A percentile compares a stretch with the other conserved stretches of the same genome.
phyloP scores from a whole-genome alignment of 2,888 invertebrate species.

The Adela reaumurella region DNA sequence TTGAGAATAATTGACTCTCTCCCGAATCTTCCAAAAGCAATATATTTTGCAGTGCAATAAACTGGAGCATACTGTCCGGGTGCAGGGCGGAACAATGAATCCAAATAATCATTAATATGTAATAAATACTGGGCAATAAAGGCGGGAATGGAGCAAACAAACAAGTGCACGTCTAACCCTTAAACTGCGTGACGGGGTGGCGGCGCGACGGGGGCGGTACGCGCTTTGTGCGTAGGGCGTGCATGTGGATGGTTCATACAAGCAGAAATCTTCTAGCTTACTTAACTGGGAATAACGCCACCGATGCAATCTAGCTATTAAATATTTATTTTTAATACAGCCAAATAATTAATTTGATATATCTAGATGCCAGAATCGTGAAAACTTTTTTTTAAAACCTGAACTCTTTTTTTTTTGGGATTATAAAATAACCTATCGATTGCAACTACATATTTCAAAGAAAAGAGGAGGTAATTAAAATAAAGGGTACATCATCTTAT shows the following conservation, averaged over 20 bases:
- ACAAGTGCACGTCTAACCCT: conserved; percentile 49
- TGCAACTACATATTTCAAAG: too few species aligned
- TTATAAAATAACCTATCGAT: too few species aligned
- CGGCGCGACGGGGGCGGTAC: too few species aligned
- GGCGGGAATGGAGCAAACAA: conserved; percentile 41
- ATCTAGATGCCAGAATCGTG: too few species aligned
- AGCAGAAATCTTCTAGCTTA: neutral
- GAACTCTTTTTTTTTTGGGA: too few species aligned
- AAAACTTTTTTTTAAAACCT: too few species aligned
- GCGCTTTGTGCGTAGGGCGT: neutral
- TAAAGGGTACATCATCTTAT: too few species aligned
- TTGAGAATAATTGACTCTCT: neutral
- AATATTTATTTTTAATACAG: too few species aligned
- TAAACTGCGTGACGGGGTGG: conserved; percentile 24
- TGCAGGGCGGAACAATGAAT: conserved; percentile 45
- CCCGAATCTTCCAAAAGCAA: neutral
- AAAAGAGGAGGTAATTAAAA: too few species aligned
- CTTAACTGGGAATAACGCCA: too few species aligned
- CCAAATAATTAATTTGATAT: too few species aligned
- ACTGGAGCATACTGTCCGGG: conserved; percentile 48
- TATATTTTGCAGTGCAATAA: conserved; percentile 44
- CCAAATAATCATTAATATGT: conserved; percentile 58
- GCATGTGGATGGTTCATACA: neutral
- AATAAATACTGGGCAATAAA: conserved; percentile 55
- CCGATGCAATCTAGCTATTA: too few species aligned